Evolutionary conservation across 2,888 invertebrate genomes (phyloP).

Genomic region (Thereva nobilitata): DNA sequence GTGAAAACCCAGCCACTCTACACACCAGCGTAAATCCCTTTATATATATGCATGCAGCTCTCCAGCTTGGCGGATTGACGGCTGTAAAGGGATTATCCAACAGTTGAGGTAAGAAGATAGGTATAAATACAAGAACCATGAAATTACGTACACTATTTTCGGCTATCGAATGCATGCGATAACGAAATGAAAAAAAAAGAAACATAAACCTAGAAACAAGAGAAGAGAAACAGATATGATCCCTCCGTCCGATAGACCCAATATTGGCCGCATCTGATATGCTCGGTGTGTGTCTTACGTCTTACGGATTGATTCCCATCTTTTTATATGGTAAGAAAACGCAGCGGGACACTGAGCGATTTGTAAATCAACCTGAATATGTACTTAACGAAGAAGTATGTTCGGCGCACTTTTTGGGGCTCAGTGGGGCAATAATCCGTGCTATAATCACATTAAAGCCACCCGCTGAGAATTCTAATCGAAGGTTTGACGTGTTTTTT

Average conservation of each 20-base stretch:
- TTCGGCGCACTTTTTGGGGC: slow-evolving; percentile 17
- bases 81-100: slow-evolving; percentile 1
- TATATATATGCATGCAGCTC: no score
- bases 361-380: no score
- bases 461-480: slow-evolving; percentile 39
- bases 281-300: slow-evolving; percentile 27
- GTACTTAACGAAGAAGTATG: not conserved
- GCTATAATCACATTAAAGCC: slow-evolving; percentile 29
- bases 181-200: slow-evolving; percentile 1
- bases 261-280: slow-evolving; percentile 38
- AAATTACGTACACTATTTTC: not conserved
- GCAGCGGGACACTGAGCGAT: no score
- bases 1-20: no score
- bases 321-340: not conserved
- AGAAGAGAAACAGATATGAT: slow-evolving; percentile 17
- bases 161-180: slow-evolving; percentile 14
- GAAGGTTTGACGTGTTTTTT: slow-evolving; percentile 22
- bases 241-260: slow-evolving; percentile 26
- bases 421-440: slow-evolving; percentile 33
- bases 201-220: not conserved
- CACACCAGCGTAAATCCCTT: no score
- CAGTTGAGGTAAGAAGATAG: not conserved
- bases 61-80: slow-evolving; percentile 21
- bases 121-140: not conserved
- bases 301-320: slow-evolving; percentile 17